Evolutionary conservation across 2,797 vertebrate genomes (phyloP).

Genomic region (Sebastes kiyomatsui): DNA sequence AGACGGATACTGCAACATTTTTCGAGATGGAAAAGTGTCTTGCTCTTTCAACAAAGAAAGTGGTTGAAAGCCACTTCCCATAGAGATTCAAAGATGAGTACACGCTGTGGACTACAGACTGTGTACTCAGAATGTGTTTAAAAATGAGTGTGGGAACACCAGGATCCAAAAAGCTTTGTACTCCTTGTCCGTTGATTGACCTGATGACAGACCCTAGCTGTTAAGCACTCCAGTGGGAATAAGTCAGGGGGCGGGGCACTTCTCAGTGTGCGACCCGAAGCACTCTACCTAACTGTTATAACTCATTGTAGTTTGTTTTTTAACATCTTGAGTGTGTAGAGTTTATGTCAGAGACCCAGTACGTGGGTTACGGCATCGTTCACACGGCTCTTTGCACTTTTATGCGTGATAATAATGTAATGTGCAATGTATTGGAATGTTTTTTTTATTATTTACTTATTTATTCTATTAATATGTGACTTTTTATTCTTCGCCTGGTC

Average conservation of each 20-base stretch:
- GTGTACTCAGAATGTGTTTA: not conserved
- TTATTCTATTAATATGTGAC: no score
- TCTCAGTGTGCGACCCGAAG: no score
- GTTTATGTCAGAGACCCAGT: no score
- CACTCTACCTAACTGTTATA: no score
- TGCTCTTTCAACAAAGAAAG: constrained; percentile 4
- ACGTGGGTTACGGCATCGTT: no score
- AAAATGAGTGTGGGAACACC: not conserved
- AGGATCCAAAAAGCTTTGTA: not conserved
- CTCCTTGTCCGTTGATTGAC: constrained; percentile 1
- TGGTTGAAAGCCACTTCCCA: constrained; percentile 1
- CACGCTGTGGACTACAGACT: not conserved
- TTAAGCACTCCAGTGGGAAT: not conserved
- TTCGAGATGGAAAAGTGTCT: not conserved
- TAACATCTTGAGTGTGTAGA: no score
- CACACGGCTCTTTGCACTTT: no score
- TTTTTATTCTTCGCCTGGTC: no score
- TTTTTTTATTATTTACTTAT: no score
- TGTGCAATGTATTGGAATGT: no score
- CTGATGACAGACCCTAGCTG: not conserved
- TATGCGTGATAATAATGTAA: no score
- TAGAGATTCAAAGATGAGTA: not conserved
- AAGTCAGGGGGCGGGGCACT: not conserved
- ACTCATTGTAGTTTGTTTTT: no score
- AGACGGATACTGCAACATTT: not conserved